Conservation (phyloP, 2,797 vertebrate genomes). For the Enteromius paludinosus region DNA sequence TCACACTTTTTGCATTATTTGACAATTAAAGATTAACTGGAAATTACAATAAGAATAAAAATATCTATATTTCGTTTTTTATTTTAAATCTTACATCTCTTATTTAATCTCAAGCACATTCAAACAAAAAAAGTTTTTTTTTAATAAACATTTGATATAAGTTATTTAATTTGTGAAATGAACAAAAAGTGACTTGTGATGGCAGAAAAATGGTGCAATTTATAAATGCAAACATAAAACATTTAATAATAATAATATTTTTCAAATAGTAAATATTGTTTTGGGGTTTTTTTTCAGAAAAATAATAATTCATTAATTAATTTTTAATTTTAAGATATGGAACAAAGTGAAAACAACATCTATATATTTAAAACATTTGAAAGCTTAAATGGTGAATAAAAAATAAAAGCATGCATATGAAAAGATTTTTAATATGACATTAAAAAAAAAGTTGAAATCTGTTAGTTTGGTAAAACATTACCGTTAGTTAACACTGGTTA, state of each 20-base stretch:
- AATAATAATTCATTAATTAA: not conserved
- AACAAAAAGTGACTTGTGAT: not conserved
- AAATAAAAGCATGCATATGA: not conserved
- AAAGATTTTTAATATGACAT: not conserved
- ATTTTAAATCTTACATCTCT: not conserved
- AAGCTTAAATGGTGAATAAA: not conserved
- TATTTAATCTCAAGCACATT: not conserved
- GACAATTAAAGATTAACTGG: not conserved
- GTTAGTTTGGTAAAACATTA: not conserved
- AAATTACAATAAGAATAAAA: not conserved
- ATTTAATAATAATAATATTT: not conserved
- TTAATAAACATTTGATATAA: not conserved
- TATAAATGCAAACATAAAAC: not conserved
- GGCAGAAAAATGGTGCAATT: not conserved
- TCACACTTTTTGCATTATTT: not conserved
- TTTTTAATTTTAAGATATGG: not conserved
- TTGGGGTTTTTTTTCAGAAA: not conserved
- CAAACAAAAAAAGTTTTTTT: not conserved
- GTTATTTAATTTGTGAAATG: not conserved
- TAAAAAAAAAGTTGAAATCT: not conserved
- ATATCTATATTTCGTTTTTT: too few species aligned
- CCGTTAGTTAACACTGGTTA: not conserved
- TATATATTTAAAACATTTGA: constrained; percentile 1
- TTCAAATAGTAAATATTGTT: not conserved
- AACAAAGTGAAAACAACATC: not conserved